Conservation (phyloP, 2,888 invertebrate genomes). For the Marronus borbonicus region DNA sequence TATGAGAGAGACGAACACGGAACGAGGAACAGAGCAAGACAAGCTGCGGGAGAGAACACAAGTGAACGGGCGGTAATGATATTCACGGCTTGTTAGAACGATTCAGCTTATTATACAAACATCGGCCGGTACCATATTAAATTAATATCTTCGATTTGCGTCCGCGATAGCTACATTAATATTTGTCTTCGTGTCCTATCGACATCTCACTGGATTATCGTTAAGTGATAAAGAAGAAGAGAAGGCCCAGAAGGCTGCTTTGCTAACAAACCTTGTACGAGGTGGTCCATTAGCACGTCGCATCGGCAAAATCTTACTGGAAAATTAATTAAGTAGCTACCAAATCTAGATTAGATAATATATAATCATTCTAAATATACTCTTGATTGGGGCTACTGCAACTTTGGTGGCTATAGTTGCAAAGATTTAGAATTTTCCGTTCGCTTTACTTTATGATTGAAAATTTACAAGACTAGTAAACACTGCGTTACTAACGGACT, state of each 20-base stretch:
- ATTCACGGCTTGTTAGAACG: slow-evolving; percentile 47
- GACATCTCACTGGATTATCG: slow-evolving; percentile 24
- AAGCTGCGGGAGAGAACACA: slow-evolving; percentile 6
- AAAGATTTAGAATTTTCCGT: too few species aligned
- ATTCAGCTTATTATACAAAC: slow-evolving; percentile 46
- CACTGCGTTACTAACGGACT: too few species aligned
- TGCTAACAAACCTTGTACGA: not conserved
- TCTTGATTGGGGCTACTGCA: too few species aligned
- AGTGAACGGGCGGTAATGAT: slow-evolving; percentile 26
- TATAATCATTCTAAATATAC: too few species aligned
- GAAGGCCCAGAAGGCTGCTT: not conserved
- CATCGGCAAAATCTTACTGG: too few species aligned
- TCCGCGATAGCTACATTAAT: slow-evolving; percentile 38
- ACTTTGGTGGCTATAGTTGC: too few species aligned
- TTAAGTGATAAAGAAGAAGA: not conserved
- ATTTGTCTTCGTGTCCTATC: slow-evolving; percentile 47
- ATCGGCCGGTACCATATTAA: slow-evolving; percentile 38
- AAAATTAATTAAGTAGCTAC: not conserved
- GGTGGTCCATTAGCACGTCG: not conserved
- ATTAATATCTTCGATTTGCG: slow-evolving; percentile 46
- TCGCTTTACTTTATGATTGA: too few species aligned
- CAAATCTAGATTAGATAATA: not conserved
- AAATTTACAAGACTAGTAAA: too few species aligned
- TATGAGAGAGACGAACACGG: slow-evolving; percentile 3
- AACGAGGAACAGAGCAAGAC: slow-evolving; percentile 29